Base-by-base conservation (phyloP, 1,140 invertebrate species). In the Caenorhabditis inopinata region DNA sequence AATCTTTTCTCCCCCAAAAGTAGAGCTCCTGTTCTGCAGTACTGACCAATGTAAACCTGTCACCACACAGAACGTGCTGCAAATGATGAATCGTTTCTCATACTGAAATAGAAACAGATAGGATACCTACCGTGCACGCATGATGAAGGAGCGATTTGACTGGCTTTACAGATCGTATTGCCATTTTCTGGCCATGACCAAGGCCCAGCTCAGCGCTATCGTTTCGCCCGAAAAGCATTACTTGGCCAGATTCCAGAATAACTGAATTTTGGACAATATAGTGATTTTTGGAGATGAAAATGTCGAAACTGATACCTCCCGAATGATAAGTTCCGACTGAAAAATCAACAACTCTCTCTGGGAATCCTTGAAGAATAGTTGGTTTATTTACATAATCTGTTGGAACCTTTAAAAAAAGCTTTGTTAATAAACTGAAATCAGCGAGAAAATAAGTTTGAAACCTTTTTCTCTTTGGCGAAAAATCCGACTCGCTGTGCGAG, bases 151-250 rank as follows among this genome's bases (percentile, higher is more conserved):
- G 88, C 0, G 89, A 84, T 76, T 91, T 91, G 6, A 93, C 91
- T 29, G 92, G 85, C 90, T 89, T 76, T 91, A 91, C 29, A 87
- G 87, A 49, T 35, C 73, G 78, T 75, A 82, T 14, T 32, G 76
- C 49, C 83, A 87, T 47, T 86, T 80, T 89, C 85, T 89, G 89
- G 4, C 84, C 84, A 79, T 90, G 89, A 2, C 90, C 90, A 29
- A 89, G 88, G 4, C 92, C 92, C 9, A 92, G 89, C 87, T 90
- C 92, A 78, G 90, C 92, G 76, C 92, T 91, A 14, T 87, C 86
- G 85, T 93, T 93, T 5, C 90, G 88, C 0, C 93, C 93, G 89
- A 93, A 92, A 1, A 92, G 92, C 49, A 92, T 90, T 0, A 93
- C 90, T 83, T 92, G 91, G 5, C 93, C 92, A n/a, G 90, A 90